These are phyloP conservation scores for Drosophila anomalipes DNA, from an alignment of 2,888 invertebrate genomes.

Conservation along the genomic window DNA sequence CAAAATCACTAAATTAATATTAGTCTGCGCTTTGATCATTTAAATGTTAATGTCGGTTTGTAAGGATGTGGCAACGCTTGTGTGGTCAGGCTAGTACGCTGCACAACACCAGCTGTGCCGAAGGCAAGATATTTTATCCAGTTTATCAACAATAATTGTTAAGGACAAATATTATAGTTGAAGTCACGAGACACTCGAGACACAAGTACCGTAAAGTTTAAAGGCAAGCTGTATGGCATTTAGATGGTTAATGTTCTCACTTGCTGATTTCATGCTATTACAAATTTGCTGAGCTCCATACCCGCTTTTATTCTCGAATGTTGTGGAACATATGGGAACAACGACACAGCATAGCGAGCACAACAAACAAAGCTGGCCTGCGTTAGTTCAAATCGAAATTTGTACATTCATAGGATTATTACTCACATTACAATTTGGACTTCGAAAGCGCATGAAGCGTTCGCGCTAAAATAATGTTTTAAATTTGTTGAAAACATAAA, in stretches of 20 bases:
- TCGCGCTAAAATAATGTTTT: conserved; percentile 25
- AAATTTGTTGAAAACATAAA: conserved; percentile 30
- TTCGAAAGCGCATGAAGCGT: conserved; percentile 21
- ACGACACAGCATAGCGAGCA: conserved; percentile 37
- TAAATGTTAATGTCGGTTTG: not conserved
- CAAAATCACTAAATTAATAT: not conserved
- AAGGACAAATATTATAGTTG: not conserved
- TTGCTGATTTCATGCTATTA: conserved; percentile 10
- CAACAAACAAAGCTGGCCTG: conserved; percentile 75
- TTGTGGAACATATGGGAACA: conserved; percentile 55
- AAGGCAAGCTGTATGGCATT: not conserved
- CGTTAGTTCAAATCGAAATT: conserved; percentile 45
- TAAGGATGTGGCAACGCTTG: not conserved
- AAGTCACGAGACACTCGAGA: not conserved
- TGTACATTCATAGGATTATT: conserved; percentile 49
- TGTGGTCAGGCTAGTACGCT: not conserved
- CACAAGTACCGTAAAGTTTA: not conserved
- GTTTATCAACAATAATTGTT: not conserved
- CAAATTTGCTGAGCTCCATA: conserved; percentile 43
- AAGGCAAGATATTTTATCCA: not conserved
- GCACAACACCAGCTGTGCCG: not conserved
- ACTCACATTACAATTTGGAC: conserved; percentile 49
- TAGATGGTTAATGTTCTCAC: not conserved
- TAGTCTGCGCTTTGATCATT: not conserved
- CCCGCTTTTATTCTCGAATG: conserved; percentile 52